Conservation (phyloP, 2,113 vertebrate genomes). For the Gymnogyps californianus region DNA sequence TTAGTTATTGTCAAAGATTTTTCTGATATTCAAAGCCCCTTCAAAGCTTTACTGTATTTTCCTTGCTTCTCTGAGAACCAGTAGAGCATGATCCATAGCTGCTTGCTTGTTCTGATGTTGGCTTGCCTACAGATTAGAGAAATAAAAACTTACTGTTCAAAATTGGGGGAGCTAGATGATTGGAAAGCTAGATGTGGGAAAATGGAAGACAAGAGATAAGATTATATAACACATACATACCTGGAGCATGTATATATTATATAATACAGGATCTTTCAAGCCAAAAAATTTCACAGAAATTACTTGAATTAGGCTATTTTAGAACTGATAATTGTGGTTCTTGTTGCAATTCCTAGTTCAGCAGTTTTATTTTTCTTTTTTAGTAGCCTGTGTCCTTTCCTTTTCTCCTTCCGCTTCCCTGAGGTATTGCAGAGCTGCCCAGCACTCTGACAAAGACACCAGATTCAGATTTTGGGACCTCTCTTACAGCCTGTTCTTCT, state of each 20-base stretch:
- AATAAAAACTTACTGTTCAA: neutral
- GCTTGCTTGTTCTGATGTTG: neutral
- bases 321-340: neutral
- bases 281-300: neutral
- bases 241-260: neutral
- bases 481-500: neutral
- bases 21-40: constrained; percentile 2
- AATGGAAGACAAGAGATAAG: neutral
- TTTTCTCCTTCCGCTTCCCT: neutral
- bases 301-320: neutral
- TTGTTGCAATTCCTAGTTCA: neutral
- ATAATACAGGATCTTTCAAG: neutral
- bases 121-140: neutral
- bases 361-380: neutral
- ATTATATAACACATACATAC: neutral
- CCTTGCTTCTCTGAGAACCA: neutral
- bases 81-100: neutral
- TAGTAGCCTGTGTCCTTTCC: neutral
- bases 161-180: neutral
- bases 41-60: neutral
- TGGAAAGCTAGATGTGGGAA: neutral
- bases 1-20: neutral
- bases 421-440: neutral
- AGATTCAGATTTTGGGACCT: neutral
- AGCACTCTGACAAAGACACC: neutral